Evolutionary conservation across 2,888 invertebrate species (phyloP).

Genomic region (Andrena bicolor): DNA sequence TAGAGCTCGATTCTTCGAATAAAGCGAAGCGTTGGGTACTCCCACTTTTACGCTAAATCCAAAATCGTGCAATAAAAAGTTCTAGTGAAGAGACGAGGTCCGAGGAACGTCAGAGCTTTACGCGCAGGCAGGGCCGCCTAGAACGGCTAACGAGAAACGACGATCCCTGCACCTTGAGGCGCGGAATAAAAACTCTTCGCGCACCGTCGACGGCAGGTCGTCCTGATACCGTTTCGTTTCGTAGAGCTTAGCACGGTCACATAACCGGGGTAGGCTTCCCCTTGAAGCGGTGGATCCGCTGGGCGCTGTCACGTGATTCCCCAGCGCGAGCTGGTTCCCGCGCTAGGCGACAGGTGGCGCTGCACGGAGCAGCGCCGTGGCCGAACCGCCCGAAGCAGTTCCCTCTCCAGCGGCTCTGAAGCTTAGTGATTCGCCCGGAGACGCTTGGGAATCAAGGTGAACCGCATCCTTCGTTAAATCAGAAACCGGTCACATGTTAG

Average conservation of each 20-base stretch:
- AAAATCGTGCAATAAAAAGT: slow-evolving; percentile 56
- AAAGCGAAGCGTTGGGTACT: slow-evolving; percentile 1
- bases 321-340: neutral
- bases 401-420: slow-evolving; percentile 4
- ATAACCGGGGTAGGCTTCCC: neutral
- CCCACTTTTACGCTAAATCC: slow-evolving; percentile 30
- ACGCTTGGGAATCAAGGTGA: slow-evolving; percentile 56
- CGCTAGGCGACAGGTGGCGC: neutral
- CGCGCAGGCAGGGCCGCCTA: neutral
- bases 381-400: slow-evolving; percentile 6
- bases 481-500: slow-evolving; percentile 54
- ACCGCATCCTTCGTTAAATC: slow-evolving; percentile 54
- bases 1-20: slow-evolving; percentile 6
- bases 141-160: neutral
- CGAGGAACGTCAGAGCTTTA: neutral
- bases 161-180: neutral
- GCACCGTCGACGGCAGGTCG: slow-evolving; percentile 72
- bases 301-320: slow-evolving; percentile 20
- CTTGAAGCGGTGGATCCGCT: neutral
- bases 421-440: slow-evolving; percentile 20
- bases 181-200: slow-evolving; percentile 42
- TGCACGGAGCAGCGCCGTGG: neutral
- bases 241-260: slow-evolving; percentile 25
- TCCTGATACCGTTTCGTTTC: slow-evolving; percentile 51
- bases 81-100: neutral